Evolutionary conservation across 2,113 vertebrate species (phyloP), one percentile per base, ranked within the genome.

Genomic region (Gasterosteus aculeatus): DNA sequence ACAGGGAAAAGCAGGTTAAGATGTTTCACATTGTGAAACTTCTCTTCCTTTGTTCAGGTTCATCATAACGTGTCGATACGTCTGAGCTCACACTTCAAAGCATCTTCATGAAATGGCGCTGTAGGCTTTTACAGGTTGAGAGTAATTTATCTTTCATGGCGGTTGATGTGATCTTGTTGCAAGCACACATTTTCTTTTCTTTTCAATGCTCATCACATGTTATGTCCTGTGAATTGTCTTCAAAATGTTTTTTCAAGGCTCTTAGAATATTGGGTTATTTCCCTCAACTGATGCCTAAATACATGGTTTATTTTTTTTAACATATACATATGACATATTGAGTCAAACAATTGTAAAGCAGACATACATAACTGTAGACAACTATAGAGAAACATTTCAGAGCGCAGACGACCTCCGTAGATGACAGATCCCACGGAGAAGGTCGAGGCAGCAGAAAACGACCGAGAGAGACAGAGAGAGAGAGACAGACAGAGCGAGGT

Each of bases 401-500:
- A 19, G 0, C 2, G 16, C 26, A 22, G 39, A 65, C 44, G 61
- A 66, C 67, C 33, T n/a, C 14, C 16, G 39, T 46, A 41, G 15
- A 58, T 11, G 3, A 56, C 26, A 42, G 18, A 33, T 62, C 9
- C 38, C 51, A 59, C 5, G 7, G 38, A 69, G 38, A 35, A 14
- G 42, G 49, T 49, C 11, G 38, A 69, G 42, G 26, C 44, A 46
- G 58, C 46, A 71, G 77, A 76, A 62, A 81, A 68, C 60, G 70
- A 82, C 29, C 86, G 70, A 78, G 69, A 2, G 41, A 64, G 53
- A 46, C 29, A 2, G n/a, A 58, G 61, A 35, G 51, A 54, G 49
- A 76, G 62, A 63, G 61, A 49, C 62, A 42, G 59, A 56, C 68
- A 44, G 78, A 85, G 51, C 1, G 81, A 86, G 88, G 89, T 90